Percentiles rank a stretch among this genome's conserved stretches.
These are phyloP conservation scores for Agriotes lineatus DNA, from an alignment of 2,888 invertebrate species.

Conservation along the genomic window DNA sequence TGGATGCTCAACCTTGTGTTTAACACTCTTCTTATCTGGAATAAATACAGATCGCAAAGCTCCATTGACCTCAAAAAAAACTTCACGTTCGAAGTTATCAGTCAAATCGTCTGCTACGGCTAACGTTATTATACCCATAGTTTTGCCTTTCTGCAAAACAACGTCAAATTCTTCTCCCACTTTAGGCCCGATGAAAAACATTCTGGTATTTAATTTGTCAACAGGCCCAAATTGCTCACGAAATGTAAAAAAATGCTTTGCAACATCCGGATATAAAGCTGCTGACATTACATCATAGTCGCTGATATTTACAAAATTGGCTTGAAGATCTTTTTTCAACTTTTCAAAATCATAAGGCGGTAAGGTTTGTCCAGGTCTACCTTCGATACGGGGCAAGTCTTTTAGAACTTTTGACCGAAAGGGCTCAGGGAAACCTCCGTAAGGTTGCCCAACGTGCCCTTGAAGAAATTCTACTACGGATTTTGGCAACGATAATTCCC, in stretches of 20 bases:
- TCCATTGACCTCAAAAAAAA: slow-evolving; percentile 99
- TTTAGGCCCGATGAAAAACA: slow-evolving; percentile 95
- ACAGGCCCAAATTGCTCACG: slow-evolving; percentile 93
- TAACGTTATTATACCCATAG: slow-evolving; percentile 91
- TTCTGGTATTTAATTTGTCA: slow-evolving; percentile 93
- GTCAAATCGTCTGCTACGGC: slow-evolving; percentile 95
- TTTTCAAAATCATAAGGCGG: slow-evolving; percentile 87
- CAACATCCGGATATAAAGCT: slow-evolving; percentile 95
- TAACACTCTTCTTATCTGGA: slow-evolving; percentile 89
- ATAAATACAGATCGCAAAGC: slow-evolving; percentile 96
- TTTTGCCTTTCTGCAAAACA: slow-evolving; percentile 95
- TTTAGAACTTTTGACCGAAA: slow-evolving; percentile 86
- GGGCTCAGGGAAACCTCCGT: slow-evolving; percentile 98
- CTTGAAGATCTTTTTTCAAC: slow-evolving; percentile 80
- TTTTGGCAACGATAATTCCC: slow-evolving; percentile 97
- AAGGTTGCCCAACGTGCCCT: slow-evolving; percentile 94
- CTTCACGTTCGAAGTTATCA: slow-evolving; percentile 91
- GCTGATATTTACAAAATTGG: slow-evolving; percentile 78
- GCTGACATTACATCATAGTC: slow-evolving; percentile 96
- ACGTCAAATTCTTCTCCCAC: slow-evolving; percentile 90
- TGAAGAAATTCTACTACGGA: slow-evolving; percentile 98
- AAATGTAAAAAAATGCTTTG: slow-evolving; percentile 90
- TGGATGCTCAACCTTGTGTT: slow-evolving; percentile 95
- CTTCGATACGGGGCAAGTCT: slow-evolving; percentile 89
- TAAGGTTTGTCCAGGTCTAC: slow-evolving; percentile 90